Percentiles rank a stretch among this genome's conserved stretches.
phyloP scores from a whole-genome alignment of 2,888 invertebrate species.

The Drosophila monieri region DNA sequence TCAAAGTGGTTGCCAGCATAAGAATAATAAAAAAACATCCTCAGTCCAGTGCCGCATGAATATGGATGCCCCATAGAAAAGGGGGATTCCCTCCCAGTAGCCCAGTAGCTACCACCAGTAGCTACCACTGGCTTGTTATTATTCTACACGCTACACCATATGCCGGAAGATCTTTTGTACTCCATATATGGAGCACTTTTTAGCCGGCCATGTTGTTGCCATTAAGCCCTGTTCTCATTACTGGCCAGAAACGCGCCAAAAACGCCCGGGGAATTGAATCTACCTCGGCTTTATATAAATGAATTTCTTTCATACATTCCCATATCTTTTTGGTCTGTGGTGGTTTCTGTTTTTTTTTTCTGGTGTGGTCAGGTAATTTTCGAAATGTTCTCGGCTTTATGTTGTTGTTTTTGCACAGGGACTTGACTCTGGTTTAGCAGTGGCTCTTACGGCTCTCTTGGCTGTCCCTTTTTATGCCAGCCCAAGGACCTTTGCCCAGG shows the following conservation, averaged over 20 bases:
- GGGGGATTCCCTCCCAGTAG: not conserved
- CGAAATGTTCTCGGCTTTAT: constrained; percentile 53
- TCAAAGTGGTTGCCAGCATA: constrained; percentile 34
- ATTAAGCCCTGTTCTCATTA: constrained; percentile 48
- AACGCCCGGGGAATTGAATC: constrained; percentile 63
- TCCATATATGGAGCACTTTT: constrained; percentile 33
- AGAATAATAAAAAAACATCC: constrained; percentile 48
- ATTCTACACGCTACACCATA: constrained; percentile 21
- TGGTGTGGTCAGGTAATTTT: constrained; percentile 70
- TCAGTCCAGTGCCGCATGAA: constrained; percentile 51
- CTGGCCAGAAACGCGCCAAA: constrained; percentile 35
- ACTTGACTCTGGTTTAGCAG: constrained; percentile 69
- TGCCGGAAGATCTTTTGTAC: constrained; percentile 37
- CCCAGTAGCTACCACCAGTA: constrained; percentile 2
- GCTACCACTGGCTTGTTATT: constrained; percentile 15
- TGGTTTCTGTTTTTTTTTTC: not conserved
- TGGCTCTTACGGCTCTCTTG: constrained; percentile 50
- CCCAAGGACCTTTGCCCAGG: constrained; percentile 45
- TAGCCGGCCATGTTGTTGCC: constrained; percentile 29
- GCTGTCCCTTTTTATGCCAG: constrained; percentile 57
- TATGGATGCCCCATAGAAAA: constrained; percentile 54
- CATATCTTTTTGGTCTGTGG: constrained; percentile 18
- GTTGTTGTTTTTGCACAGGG: constrained; percentile 39
- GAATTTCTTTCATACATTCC: constrained; percentile 1
- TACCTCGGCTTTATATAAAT: constrained; percentile 27